These are phyloP conservation scores for Melanostigma gelatinosum DNA, from an alignment of 2,113 vertebrate species.

Conservation along the genomic window DNA sequence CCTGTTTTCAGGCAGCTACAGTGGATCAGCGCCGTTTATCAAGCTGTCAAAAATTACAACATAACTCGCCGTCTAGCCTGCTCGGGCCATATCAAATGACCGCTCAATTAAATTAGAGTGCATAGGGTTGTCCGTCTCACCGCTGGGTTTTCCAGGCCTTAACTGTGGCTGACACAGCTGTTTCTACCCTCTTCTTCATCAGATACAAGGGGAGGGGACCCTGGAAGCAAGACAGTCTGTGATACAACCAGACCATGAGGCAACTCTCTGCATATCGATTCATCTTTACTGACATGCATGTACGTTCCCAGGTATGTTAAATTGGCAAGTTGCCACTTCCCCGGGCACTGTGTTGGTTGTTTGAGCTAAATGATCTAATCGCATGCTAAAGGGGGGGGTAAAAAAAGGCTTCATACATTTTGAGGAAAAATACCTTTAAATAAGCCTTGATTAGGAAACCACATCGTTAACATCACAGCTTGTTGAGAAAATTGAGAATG, in stretches of 20 bases:
- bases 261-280: constrained; percentile 38
- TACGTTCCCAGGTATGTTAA: constrained; percentile 33
- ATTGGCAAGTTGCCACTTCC: constrained; percentile 23
- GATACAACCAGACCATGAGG: constrained; percentile 26
- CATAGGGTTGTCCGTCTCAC: constrained; percentile 54
- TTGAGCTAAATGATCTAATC: constrained; percentile 31
- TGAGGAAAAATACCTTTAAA: constrained; percentile 25
- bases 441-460: constrained; percentile 52
- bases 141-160: constrained; percentile 61
- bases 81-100: constrained; percentile 65
- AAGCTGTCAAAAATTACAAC: constrained; percentile 64
- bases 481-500: constrained; percentile 39
- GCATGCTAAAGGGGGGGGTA: constrained; percentile 9
- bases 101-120: constrained; percentile 69
- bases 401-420: constrained; percentile 36
- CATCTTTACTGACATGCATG: constrained; percentile 28
- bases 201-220: constrained; percentile 59
- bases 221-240: constrained; percentile 21
- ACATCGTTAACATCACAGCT: constrained; percentile 39
- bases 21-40: constrained; percentile 46
- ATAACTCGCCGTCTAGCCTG: constrained; percentile 59
- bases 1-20: constrained; percentile 53
- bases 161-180: constrained; percentile 74
- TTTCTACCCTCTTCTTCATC: constrained; percentile 66
- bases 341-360: constrained; percentile 12